phyloP scores from a whole-genome alignment of 2,113 vertebrate genomes.

The Hystrix cristata region DNA sequence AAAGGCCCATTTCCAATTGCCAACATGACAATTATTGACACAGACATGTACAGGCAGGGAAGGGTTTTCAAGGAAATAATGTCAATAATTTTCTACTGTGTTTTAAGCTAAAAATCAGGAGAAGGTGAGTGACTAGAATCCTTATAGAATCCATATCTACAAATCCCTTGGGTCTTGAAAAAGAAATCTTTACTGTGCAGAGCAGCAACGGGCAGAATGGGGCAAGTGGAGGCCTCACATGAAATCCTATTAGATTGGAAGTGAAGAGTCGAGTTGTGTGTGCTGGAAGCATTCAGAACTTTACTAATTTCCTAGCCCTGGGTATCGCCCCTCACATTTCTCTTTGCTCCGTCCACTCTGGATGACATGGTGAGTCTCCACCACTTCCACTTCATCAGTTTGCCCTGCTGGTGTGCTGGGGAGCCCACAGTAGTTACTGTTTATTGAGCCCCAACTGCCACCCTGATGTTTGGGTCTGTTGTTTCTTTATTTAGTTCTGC shows the following conservation, averaged over 20 bases:
- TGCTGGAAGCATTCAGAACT: not conserved
- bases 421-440: not conserved
- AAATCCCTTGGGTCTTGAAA: conserved; percentile 41
- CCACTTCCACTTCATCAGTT: not conserved
- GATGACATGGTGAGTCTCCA: not conserved
- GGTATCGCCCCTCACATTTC: not conserved
- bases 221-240: not conserved
- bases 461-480: not conserved
- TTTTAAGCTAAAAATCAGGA: conserved; percentile 85
- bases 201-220: not conserved
- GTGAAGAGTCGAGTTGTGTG: not conserved
- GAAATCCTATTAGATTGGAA: conserved; percentile 57
- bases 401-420: not conserved
- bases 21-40: conserved; percentile 89
- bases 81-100: conserved; percentile 87
- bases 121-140: conserved; percentile 82
- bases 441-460: not conserved
- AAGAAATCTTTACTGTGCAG: conserved; percentile 39
- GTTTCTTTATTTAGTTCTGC: not conserved
- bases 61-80: conserved; percentile 88
- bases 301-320: not conserved
- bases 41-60: conserved; percentile 83
- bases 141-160: conserved; percentile 77
- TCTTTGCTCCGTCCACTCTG: not conserved
- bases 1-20: conserved; percentile 86